These are phyloP conservation scores for Trichonephila clavata DNA, from an alignment of 1,140 invertebrate genomes.

Conservation along the genomic window DNA sequence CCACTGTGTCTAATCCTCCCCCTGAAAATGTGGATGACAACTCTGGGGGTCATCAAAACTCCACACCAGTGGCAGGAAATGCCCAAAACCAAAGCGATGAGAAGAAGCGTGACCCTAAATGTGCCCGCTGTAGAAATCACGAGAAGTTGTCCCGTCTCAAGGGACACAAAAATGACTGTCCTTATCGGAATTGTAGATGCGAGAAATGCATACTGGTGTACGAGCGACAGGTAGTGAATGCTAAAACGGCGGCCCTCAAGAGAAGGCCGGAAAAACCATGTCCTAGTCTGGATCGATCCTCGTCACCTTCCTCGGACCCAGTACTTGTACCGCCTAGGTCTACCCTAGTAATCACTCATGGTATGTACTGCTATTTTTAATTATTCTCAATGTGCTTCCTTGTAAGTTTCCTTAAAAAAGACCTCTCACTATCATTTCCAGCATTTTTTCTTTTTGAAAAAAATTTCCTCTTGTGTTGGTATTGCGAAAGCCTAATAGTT, in stretches of 20 bases:
- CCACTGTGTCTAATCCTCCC: not conserved
- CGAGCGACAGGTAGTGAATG: conserved; percentile 87
- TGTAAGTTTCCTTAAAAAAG: too few species aligned
- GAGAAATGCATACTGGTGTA: conserved; percentile 96
- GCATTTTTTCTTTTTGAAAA: too few species aligned
- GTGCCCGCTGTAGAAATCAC: not conserved
- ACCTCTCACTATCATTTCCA: too few species aligned
- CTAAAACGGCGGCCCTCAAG: not conserved
- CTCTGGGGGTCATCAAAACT: not conserved
- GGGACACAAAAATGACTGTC: conserved; percentile 95
- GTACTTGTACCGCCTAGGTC: not conserved
- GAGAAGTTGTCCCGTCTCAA: not conserved
- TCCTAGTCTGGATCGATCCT: not conserved
- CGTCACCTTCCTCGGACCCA: too few species aligned
- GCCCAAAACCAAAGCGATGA: not conserved
- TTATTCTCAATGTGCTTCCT: too few species aligned
- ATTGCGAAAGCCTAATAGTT: too few species aligned
- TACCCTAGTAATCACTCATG: not conserved
- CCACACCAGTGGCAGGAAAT: not conserved
- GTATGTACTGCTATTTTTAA: too few species aligned
- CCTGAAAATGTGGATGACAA: not conserved
- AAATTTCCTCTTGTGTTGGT: too few species aligned
- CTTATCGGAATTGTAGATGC: conserved; percentile 92
- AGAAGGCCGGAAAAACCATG: conserved; percentile 83
- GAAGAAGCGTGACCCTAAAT: not conserved